A percentile compares a stretch with the other conserved stretches of the same genome.
Evolutionary conservation across 2,113 vertebrate genomes (phyloP).

Genomic region (Poecile atricapillus): DNA sequence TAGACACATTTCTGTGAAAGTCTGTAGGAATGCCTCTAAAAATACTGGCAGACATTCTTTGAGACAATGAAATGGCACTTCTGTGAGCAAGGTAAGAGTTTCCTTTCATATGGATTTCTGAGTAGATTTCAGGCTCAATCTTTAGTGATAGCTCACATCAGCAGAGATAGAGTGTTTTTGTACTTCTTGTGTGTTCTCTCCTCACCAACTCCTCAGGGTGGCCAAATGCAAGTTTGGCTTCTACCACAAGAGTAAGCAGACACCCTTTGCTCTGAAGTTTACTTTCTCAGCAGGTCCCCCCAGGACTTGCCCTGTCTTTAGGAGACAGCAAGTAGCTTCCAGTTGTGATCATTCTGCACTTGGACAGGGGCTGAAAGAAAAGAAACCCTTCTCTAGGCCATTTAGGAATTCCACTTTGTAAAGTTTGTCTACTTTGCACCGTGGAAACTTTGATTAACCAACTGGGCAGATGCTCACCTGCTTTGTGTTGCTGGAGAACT

Average conservation of each 20-base stretch:
- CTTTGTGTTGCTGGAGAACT: background rate
- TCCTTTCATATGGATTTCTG: background rate
- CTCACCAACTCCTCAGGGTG: background rate
- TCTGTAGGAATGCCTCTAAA: background rate
- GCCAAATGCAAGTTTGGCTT: background rate
- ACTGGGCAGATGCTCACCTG: background rate
- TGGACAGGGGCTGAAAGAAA: background rate
- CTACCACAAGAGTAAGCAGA: background rate
- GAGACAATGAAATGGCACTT: background rate
- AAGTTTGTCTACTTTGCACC: background rate
- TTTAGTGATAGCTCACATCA: background rate
- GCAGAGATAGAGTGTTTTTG: background rate
- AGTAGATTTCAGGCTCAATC: background rate
- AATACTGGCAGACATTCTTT: background rate
- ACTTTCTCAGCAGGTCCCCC: background rate
- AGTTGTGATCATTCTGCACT: background rate
- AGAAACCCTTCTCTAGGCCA: background rate
- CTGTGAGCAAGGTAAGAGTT: background rate
- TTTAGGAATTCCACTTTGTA: background rate
- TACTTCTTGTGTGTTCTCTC: background rate
- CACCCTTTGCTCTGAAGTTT: background rate
- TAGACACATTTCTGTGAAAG: background rate
- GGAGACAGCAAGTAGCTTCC: background rate
- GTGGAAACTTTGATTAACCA: background rate
- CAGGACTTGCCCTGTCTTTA: background rate